Conservation (phyloP, 2,888 invertebrate species). For the Uloborus plumipes region DNA sequence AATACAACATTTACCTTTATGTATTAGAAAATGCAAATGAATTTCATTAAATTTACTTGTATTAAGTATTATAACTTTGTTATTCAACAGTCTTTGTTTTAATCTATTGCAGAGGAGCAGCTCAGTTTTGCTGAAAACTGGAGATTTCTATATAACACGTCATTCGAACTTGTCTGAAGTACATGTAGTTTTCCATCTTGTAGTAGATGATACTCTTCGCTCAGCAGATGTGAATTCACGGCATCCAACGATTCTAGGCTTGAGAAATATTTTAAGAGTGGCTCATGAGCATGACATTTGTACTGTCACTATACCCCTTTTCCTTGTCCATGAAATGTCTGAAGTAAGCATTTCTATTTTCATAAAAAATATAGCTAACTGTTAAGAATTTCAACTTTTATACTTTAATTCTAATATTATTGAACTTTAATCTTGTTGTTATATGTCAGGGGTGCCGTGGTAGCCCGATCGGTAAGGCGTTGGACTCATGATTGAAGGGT, state of each 20-base stretch:
- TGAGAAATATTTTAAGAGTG: conserved; percentile 93
- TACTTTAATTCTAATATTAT: too few relatives aligned
- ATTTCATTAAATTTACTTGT: background rate
- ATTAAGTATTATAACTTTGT: background rate
- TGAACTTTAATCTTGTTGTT: too few relatives aligned
- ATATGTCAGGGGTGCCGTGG: too few relatives aligned
- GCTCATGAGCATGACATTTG: conserved; percentile 96
- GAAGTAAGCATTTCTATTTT: conserved; percentile 77
- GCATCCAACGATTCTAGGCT: conserved; percentile 93
- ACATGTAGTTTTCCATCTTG: conserved; percentile 95
- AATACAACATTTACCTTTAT: too few relatives aligned
- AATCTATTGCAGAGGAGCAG: conserved; percentile 71
- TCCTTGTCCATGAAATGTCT: conserved; percentile 92
- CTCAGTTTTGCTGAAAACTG: conserved; percentile 78
- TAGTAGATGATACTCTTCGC: conserved; percentile 81
- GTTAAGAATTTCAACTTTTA: too few relatives aligned
- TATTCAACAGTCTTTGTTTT: background rate
- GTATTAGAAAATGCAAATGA: too few relatives aligned
- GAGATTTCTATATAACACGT: conserved; percentile 82
- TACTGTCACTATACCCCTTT: conserved; percentile 90
- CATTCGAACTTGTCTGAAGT: conserved; percentile 95
- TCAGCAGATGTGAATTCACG: conserved; percentile 91
- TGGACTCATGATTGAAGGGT: too few relatives aligned
- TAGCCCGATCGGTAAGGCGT: too few relatives aligned
- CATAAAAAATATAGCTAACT: too few relatives aligned